Evolutionary conservation across 2,888 invertebrate genomes (phyloP), one percentile per base, ranked within the genome.

Genomic region (Leptarthrus brevirostris): DNA sequence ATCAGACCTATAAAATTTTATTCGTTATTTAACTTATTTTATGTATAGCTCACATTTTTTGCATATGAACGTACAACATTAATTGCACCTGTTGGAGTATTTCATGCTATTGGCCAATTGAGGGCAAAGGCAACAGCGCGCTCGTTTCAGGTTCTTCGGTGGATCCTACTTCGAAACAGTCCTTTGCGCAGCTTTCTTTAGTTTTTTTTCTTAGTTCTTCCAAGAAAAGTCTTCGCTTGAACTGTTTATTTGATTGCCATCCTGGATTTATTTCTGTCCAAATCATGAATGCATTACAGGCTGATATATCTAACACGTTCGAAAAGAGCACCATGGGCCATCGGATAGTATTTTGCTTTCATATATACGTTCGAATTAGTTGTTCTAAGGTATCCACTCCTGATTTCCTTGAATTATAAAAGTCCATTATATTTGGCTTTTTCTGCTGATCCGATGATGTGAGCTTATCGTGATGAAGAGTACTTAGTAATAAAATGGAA

Each of bases 11-110:
- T 49, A 49, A 18, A 49, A 49, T 49, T 49, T 49, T 49, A 49
- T 49, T 49, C 18, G 49, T 20, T 18, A 49, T 49, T 49, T 49
- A 49, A 49, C 49, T 16, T 18, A 49, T 49, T 49, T 49, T 49
- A 49, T 49, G 18, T 14, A 3, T 18, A 49, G 6, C 14, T 49
- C 18, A 3, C 16, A 49, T 49, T 16, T 49, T 49, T 49, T 49
- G 49, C 18, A 49, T 49, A 49, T 40, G 40, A 40, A 40, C 12
- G n/a, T 12, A 40, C 40, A 12, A 40, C 40, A 40, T 40, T 49
- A 18, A 49, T 49, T 49, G 18, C 49, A 49, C 18, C 18, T 49
- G 16, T 44, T 44, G 1, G 44, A 44, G 44, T 18, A 49, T 49
- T 49, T 49, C 20, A 1, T 49, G n/a, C 16, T 49, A 49, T 49